These are phyloP conservation scores for Pelobates fuscus DNA, from an alignment of 2,113 vertebrate genomes.

Conservation along the genomic window DNA sequence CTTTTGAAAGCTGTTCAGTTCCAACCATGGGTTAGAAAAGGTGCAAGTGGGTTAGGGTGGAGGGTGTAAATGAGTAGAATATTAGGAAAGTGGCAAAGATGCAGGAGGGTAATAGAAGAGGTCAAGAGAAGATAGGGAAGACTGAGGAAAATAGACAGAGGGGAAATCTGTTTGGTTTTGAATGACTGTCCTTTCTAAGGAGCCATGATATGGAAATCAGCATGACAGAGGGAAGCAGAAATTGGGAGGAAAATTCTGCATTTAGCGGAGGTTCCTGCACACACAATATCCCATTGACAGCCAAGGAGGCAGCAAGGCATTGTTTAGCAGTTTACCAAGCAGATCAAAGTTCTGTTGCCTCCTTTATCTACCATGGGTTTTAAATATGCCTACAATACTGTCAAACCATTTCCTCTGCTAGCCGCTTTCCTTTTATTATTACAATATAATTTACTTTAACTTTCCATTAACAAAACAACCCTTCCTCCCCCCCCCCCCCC, in stretches of 20 bases:
- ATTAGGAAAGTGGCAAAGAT: neutral
- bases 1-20: slow-evolving; percentile 46
- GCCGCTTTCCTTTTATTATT: slow-evolving; percentile 77
- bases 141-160: neutral
- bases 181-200: slow-evolving; percentile 63
- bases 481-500: no score
- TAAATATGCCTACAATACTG: slow-evolving; percentile 89
- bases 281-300: slow-evolving; percentile 30
- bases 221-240: slow-evolving; percentile 34
- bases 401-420: slow-evolving; percentile 90
- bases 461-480: slow-evolving; percentile 87
- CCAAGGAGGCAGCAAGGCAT: neutral
- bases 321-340: slow-evolving; percentile 9
- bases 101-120: neutral
- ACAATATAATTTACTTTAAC: slow-evolving; percentile 98
- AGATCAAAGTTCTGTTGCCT: slow-evolving; percentile 23
- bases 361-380: slow-evolving; percentile 1
- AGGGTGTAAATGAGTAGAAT: slow-evolving; percentile 3
- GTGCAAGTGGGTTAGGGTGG: slow-evolving; percentile 51
- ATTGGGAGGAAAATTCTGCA: slow-evolving; percentile 36
- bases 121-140: neutral
- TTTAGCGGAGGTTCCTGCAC: slow-evolving; percentile 33
- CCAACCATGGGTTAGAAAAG: slow-evolving; percentile 54
- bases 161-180: neutral
- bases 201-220: slow-evolving; percentile 59